Evolutionary conservation across 2,797 vertebrate genomes (phyloP), one percentile per base, ranked within the genome.

Genomic region (Ptychadena robeensis): DNA sequence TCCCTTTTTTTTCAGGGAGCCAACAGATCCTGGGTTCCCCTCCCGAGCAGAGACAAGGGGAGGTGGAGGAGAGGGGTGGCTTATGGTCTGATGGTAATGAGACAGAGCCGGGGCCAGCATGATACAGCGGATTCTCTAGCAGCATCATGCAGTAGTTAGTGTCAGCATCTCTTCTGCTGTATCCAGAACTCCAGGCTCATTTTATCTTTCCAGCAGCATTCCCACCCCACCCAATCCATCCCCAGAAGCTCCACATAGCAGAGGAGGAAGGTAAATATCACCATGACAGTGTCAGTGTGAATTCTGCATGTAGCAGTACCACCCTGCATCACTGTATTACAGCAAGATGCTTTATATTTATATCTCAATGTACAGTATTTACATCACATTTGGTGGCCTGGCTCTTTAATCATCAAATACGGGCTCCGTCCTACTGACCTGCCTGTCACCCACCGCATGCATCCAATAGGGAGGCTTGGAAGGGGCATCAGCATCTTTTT

Each of bases 71-170:
- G 71, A 72, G 73, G 80, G 72, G 44, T 44, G 73, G 73, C 18
- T 71, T 82, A 75, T 80, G 82, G 64, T 73, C 63, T 80, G 82
- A 84, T 84, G 82, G 70, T 84, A 79, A 80, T 80, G 78, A 75
- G 82, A 32, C 70, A 61, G 76, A 73, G 70, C 78, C 40, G 40
- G 70, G 72, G 78, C 82, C 53, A 85, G 82, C 78, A 80, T 85
- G 82, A 84, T 70, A 80, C 82, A 85, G 82, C 82, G 78, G 71
- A 85, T 85, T 85, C 77, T 75, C 38, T 27, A 40, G 82, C 53
- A 76, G 82, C 76, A 74, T 74, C 70, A 84, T 80, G 71, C 77
- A 85, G 75, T 80, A 75, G 71, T 74, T 67, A 84, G n/a, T 80
- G 77, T 69, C 37, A 74, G 82, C 82, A 84, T 84, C 82, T 66